phyloP scores from a whole-genome alignment of 2,888 invertebrate genomes.

The Salticus scenicus region DNA sequence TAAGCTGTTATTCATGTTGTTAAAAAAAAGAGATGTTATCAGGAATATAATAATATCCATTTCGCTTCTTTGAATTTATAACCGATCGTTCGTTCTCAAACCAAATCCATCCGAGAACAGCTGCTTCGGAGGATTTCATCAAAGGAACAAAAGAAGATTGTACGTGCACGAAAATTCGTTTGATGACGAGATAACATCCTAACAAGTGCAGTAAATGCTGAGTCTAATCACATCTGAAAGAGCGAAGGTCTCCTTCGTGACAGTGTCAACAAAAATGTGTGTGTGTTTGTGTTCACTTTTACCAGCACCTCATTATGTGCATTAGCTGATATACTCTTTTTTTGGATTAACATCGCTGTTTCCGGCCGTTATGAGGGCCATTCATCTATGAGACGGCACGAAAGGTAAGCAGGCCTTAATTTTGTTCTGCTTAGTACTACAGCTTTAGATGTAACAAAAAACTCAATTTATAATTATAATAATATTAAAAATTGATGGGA shows the following conservation, averaged over 20 bases:
- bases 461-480: no score
- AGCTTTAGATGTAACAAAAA: no score
- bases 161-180: conserved; percentile 13
- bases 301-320: conserved; percentile 47
- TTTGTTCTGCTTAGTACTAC: not conserved
- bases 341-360: conserved; percentile 42
- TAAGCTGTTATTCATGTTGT: no score
- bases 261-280: conserved; percentile 53
- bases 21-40: no score
- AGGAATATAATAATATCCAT: no score
- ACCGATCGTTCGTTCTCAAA: not conserved
- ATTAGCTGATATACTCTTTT: conserved; percentile 29
- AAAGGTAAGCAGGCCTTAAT: conserved; percentile 1
- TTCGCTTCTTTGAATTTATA: not conserved
- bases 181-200: not conserved
- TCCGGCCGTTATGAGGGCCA: conserved; percentile 35
- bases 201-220: not conserved
- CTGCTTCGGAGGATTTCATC: not conserved
- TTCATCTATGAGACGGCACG: not conserved
- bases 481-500: no score
- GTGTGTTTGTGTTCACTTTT: conserved; percentile 37
- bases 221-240: not conserved
- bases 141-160: not conserved
- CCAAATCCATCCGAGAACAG: not conserved
- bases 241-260: conserved; percentile 39